Evolutionary conservation across 2,797 vertebrate species (phyloP), one percentile per base, ranked within the genome.

Genomic region (Coregonus suidteri): DNA sequence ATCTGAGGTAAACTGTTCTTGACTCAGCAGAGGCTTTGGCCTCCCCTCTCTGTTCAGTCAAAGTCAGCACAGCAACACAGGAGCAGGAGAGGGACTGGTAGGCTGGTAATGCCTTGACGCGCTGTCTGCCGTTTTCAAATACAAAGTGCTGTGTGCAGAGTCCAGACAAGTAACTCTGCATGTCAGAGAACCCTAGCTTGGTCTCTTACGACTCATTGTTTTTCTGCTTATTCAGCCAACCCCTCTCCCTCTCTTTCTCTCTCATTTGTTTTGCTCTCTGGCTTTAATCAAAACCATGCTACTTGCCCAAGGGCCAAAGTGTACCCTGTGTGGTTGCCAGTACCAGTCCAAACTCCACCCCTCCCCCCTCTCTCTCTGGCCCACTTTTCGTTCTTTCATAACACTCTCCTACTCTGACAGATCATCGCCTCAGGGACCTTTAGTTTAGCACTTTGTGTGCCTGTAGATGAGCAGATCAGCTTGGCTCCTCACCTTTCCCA

Each of bases 231-330:
- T 34, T 41, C 54, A 20, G n/a, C 30, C 18, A 30, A 74, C 31
- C 18, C 5, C n/a, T n/a, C 25, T 7, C 18, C 31, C 30, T 18
- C 31, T 47, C 70, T 52, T 59, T 41, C n/a, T 65, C 13, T 64
- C 47, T 74, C 25, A 25, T 25, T 25, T 25, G 25, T 25, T 14
- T 71, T 64, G 37, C 53, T 77, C 51, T 71, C 41, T 76, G 68
- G 71, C 6, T 73, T 79, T 75, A 81, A 84, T 86, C 68, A 80
- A 78, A 84, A 66, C 66, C 64, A 31, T 65, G 13, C 51, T 62
- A 80, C 81, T 78, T 83, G 34, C 81, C 91, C 87, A 64, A 51
- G 83, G 90, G 81, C 53, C 15, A 77, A 25, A 81, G 9, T 82
- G 86, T 83, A 77, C 86, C 74, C 69, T 76, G 78, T 2, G 51